phyloP scores from a whole-genome alignment of 2,797 vertebrate genomes.

The Crax fasciolata region DNA sequence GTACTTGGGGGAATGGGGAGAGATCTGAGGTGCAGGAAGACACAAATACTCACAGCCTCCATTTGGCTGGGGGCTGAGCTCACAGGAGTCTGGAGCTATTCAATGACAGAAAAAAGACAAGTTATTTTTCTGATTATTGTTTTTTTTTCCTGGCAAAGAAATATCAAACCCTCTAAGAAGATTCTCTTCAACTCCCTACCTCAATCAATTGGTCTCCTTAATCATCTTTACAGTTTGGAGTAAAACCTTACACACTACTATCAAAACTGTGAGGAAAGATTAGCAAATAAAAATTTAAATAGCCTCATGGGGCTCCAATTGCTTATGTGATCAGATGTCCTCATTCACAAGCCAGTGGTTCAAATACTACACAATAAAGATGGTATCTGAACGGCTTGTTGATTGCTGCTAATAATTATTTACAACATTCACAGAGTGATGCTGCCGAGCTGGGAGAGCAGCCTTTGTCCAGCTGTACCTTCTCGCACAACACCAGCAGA shows the following conservation, averaged over 20 bases:
- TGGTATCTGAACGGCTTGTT: background rate
- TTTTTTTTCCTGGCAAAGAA: background rate
- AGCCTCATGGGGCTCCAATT: background rate
- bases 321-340: background rate
- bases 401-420: background rate
- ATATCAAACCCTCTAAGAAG: background rate
- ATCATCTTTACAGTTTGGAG: background rate
- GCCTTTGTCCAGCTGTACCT: background rate
- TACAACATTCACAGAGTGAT: background rate
- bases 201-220: background rate
- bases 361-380: background rate
- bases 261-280: background rate
- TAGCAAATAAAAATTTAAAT: background rate
- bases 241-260: background rate
- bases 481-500: background rate
- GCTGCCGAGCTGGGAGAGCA: background rate
- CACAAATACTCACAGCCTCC: conserved; percentile 98
- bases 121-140: background rate
- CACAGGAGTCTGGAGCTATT: conserved; percentile 92
- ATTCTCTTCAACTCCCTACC: background rate
- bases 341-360: background rate
- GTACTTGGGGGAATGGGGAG: conserved; percentile 93
- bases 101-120: background rate
- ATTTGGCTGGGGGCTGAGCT: conserved; percentile 90
- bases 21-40: conserved; percentile 96